A percentile compares a stretch with the other conserved stretches of the same genome.
These are phyloP conservation scores for Acanthochromis polyacanthus DNA, from an alignment of 2,113 vertebrate species.

Conservation along the genomic window DNA sequence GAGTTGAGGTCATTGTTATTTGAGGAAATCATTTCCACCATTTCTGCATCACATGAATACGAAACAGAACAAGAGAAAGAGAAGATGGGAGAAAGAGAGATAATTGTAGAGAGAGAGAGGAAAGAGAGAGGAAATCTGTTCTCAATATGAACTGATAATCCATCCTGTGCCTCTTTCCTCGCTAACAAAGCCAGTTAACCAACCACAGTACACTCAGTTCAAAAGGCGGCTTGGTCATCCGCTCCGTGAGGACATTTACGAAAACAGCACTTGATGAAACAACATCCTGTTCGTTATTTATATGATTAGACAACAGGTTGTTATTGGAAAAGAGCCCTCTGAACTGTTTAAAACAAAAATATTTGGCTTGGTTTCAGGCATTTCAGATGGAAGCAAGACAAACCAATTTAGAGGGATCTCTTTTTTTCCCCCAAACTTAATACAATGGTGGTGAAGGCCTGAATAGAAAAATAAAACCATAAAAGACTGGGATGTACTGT, in stretches of 20 bases:
- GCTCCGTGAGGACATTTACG: constrained; percentile 32
- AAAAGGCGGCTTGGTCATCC: constrained; percentile 46
- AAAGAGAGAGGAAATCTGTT: constrained; percentile 41
- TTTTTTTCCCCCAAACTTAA: not conserved
- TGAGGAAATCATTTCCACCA: not conserved
- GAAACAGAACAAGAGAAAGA: constrained; percentile 35
- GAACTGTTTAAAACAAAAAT: constrained; percentile 41
- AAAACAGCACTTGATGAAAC: constrained; percentile 60
- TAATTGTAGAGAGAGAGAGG: constrained; percentile 20
- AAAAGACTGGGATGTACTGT: not conserved
- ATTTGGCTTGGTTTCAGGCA: constrained; percentile 37
- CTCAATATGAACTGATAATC: constrained; percentile 17
- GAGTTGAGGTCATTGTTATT: constrained; percentile 23
- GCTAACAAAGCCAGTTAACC: constrained; percentile 53
- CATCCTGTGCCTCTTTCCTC: constrained; percentile 41
- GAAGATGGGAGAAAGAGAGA: not conserved
- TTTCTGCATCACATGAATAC: not conserved
- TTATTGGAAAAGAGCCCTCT: constrained; percentile 70
- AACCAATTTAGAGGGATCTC: not conserved
- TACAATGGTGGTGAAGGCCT: not conserved
- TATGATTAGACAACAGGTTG: constrained; percentile 56
- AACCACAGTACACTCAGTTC: constrained; percentile 54
- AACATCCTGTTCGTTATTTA: constrained; percentile 68
- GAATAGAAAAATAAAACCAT: not conserved
- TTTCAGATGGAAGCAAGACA: constrained; percentile 15